Evolutionary conservation across 2,797 vertebrate genomes (phyloP).

Genomic region (Bradypodion pumilum): DNA sequence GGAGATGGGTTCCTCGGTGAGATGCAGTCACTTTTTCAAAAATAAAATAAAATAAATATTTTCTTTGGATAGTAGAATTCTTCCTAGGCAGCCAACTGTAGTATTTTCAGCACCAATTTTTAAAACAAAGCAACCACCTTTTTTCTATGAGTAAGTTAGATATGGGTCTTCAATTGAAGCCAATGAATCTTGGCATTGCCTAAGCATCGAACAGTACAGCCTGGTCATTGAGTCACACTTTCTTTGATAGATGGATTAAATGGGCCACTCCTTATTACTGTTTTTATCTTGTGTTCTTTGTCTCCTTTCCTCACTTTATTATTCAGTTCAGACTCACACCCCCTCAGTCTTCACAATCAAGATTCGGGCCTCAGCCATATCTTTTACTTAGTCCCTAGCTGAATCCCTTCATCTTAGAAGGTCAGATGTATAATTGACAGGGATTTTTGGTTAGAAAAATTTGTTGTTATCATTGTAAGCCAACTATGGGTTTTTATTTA

Average conservation of each 20-base stretch:
- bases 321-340: neutral
- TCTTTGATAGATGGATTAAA: no score
- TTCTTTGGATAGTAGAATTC: no score
- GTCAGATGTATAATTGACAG: neutral
- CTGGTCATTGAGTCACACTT: no score
- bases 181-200: neutral
- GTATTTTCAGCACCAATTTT: no score
- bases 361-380: neutral
- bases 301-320: neutral
- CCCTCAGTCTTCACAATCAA: neutral
- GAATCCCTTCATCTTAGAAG: neutral
- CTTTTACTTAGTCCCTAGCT: neutral
- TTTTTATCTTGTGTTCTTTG: neutral
- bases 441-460: no score
- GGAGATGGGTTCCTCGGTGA: no score
- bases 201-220: neutral
- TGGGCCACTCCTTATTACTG: neutral
- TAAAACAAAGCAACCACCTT: no score
- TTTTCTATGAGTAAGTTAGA: neutral
- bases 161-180: neutral
- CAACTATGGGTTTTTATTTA: no score
- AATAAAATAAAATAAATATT: no score
- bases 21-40: no score
- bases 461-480: no score
- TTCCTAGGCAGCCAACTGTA: no score